Percentiles rank a stretch among this genome's conserved stretches.
phyloP scores from a whole-genome alignment of 2,888 invertebrate species.

The Amblyjoppa fuscipennis region DNA sequence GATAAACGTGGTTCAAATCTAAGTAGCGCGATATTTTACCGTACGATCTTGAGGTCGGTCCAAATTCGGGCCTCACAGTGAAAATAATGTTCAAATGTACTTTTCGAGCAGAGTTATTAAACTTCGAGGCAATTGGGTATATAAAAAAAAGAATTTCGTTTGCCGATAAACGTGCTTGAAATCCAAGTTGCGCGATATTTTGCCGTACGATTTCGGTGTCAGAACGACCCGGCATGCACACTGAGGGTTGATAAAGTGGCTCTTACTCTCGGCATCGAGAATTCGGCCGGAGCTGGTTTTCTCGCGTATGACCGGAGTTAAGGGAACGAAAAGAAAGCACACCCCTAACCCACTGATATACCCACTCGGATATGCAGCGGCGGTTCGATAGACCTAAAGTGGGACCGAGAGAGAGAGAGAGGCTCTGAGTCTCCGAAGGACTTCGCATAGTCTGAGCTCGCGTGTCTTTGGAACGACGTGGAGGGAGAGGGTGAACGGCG shows the following conservation, averaged over 20 bases:
- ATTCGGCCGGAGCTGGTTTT: neutral
- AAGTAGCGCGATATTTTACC: too few relatives aligned
- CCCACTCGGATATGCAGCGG: conserved; percentile 9
- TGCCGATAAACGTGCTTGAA: too few relatives aligned
- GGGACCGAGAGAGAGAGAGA: conserved; percentile 12
- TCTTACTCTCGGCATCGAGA: neutral
- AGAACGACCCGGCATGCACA: neutral
- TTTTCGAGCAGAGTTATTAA: neutral
- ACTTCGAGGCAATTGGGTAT: neutral
- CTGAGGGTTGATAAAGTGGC: neutral
- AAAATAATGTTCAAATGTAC: neutral
- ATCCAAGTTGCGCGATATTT: too few relatives aligned
- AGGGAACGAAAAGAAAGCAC: conserved; percentile 7
- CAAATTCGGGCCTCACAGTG: too few relatives aligned
- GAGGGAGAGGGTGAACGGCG: conserved; percentile 7
- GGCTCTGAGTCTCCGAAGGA: conserved; percentile 31
- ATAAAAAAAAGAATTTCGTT: neutral
- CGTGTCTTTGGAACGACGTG: conserved; percentile 61
- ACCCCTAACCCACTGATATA: conserved; percentile 43
- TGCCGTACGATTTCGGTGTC: too few relatives aligned
- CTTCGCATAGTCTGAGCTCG: conserved; percentile 41
- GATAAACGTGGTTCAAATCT: too few relatives aligned
- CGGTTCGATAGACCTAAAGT: conserved; percentile 30
- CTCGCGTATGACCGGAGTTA: neutral
- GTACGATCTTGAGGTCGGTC: too few relatives aligned